Conservation (phyloP, 2,797 vertebrate species). For the Sebastes iracundus region DNA sequence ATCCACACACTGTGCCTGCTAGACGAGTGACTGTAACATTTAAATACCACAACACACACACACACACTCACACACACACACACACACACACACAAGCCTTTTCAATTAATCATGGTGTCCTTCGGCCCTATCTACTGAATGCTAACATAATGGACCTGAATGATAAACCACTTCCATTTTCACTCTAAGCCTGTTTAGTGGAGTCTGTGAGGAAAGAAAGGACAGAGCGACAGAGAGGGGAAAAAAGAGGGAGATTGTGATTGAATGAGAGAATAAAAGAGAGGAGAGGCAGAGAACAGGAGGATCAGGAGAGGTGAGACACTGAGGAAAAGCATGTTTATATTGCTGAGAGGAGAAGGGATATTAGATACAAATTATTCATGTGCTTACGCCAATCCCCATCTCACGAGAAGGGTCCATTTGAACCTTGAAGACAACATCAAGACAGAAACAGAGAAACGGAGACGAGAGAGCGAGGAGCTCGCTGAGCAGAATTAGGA, state of each 20-base stretch:
- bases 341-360: slow-evolving; percentile 65
- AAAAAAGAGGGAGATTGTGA: slow-evolving; percentile 1
- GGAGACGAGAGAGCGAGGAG: not conserved
- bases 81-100: not conserved
- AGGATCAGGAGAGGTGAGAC: slow-evolving; percentile 53
- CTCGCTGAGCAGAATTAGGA: not conserved
- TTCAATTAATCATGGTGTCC: slow-evolving; percentile 60
- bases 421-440: slow-evolving; percentile 58
- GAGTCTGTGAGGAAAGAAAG: slow-evolving; percentile 20
- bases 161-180: slow-evolving; percentile 58
- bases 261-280: slow-evolving; percentile 19
- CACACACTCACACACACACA: too few relatives aligned
- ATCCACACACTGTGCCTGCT: not conserved
- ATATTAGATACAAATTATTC: slow-evolving; percentile 80
- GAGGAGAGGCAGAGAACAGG: slow-evolving; percentile 9
- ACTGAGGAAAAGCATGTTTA: slow-evolving; percentile 59
- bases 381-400: slow-evolving; percentile 57
- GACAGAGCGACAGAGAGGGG: not conserved
- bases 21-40: slow-evolving; percentile 31
- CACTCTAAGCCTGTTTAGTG: slow-evolving; percentile 53
- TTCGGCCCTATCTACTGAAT: slow-evolving; percentile 45
- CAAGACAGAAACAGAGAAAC: not conserved
- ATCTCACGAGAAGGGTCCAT: slow-evolving; percentile 52
- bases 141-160: slow-evolving; percentile 57
- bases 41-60: slow-evolving; percentile 10